Base-by-base conservation (phyloP, 2,797 vertebrate genomes). In the Anableps anableps region DNA sequence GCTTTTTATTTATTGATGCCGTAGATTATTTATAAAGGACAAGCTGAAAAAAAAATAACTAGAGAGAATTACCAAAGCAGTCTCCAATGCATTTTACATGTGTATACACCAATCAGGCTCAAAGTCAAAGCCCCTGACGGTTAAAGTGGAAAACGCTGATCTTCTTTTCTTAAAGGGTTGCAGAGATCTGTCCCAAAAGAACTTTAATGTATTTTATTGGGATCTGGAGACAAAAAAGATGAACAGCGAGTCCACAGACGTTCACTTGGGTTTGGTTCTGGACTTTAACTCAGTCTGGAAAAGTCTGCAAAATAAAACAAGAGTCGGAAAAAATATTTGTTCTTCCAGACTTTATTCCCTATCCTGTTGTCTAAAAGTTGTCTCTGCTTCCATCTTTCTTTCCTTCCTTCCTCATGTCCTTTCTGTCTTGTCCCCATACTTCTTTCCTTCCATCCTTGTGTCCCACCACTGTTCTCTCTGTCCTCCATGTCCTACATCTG, bases 1-100 rank as follows among this genome's bases (percentile, higher is more conserved):
- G 68, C 64, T 4, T 58, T 75, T 70, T 55, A 34, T 41, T 34
- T 53, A 74, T 80, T 41, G 31, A 78, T 72, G 41, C 31, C 34
- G 1, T 43, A 53, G 1, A 26, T 75, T 23, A 80, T 53, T 75
- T 75, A 55, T 68, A 19, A 68, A 55, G 5, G 58, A 43, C 62
- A 75, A 58, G 23, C 48, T 55, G 29, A 38, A 68, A 73, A 58
- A 51, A 79, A 50, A 53, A 26, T n/a, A 68, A 38, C 36, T 41
- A 41, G 64, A 21, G 21, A 72, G 70, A 68, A 13, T 75, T 47
- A 34, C 36, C 31, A 75, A 47, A 36, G 36, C 16, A 9, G 21
- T 31, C 23, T 53, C 62, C 50, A 47, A 58, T 80, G 26, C 43
- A 47, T 17, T 26, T 47, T 45, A 71, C 29, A 47, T 10, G 11